Percentiles rank a stretch among this genome's conserved stretches.
Evolutionary conservation across 2,113 vertebrate genomes (phyloP).

Genomic region (Conger conger): DNA sequence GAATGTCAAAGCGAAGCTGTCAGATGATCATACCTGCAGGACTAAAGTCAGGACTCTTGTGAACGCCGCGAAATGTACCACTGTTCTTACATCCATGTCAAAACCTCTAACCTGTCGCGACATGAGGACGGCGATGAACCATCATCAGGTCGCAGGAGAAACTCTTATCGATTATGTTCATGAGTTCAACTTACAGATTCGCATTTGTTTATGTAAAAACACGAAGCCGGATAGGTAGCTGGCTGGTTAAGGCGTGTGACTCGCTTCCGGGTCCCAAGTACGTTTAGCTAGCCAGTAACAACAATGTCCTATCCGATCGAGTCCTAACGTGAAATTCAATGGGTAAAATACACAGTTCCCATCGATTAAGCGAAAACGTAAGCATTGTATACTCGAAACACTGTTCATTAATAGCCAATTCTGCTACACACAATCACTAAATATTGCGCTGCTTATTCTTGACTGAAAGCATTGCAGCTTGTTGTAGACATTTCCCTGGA

Average conservation of each 20-base stretch:
- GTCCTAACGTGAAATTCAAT: not conserved
- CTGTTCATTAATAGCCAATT: not conserved
- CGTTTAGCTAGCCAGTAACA: not conserved
- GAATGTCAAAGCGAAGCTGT: not conserved
- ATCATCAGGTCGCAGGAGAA: too few species aligned
- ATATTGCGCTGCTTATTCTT: not conserved
- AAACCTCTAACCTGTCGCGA: not conserved
- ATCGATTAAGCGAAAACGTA: too few species aligned
- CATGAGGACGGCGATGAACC: too few species aligned
- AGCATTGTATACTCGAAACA: too few species aligned
- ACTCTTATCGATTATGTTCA: too few species aligned
- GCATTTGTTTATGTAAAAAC: too few species aligned
- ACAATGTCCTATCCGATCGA: not conserved
- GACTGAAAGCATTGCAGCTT: not conserved
- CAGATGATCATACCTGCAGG: conserved; percentile 76
- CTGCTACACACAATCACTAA: not conserved
- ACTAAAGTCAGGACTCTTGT: conserved; percentile 80
- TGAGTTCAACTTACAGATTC: not conserved
- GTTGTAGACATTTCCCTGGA: not conserved
- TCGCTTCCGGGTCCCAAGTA: too few species aligned
- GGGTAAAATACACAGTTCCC: too few species aligned
- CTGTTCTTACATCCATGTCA: conserved; percentile 62
- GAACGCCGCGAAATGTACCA: conserved; percentile 72
- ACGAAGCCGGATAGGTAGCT: not conserved
- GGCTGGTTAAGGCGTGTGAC: not conserved